A percentile compares a stretch with the other conserved stretches of the same genome.
These are phyloP conservation scores for Balearica regulorum DNA, from an alignment of 2,797 vertebrate genomes.

Conservation along the genomic window DNA sequence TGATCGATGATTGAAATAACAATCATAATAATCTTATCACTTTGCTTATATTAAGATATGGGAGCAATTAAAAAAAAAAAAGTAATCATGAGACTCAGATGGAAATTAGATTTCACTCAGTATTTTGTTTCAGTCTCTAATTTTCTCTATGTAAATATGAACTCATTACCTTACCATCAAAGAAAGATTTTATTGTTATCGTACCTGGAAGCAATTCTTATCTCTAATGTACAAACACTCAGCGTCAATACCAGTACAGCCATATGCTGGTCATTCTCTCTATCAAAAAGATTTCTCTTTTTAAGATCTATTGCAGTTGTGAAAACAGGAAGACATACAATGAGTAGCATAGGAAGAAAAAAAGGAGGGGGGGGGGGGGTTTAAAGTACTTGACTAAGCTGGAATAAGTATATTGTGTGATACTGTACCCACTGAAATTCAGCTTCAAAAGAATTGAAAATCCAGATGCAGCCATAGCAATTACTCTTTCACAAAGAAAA, in stretches of 20 bases:
- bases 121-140: neutral
- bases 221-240: neutral
- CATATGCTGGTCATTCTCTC: neutral
- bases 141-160: neutral
- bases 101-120: neutral
- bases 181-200: slow-evolving; percentile 23
- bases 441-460: slow-evolving; percentile 34
- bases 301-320: slow-evolving; percentile 39
- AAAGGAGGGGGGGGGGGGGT: no score
- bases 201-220: slow-evolving; percentile 54
- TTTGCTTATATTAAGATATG: neutral
- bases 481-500: neutral
- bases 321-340: slow-evolving; percentile 30
- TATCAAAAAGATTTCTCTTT: neutral
- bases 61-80: neutral
- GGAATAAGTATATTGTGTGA: neutral
- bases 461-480: neutral
- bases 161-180: neutral
- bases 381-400: neutral
- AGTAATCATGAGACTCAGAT: neutral
- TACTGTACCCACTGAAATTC: neutral
- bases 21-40: neutral
- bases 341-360: neutral
- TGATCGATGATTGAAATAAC: neutral
- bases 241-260: neutral